Evolutionary conservation across 35 echinoderm and acorn worm genomes (phyloP).

Genomic region (Eucidaris tribuloides): DNA sequence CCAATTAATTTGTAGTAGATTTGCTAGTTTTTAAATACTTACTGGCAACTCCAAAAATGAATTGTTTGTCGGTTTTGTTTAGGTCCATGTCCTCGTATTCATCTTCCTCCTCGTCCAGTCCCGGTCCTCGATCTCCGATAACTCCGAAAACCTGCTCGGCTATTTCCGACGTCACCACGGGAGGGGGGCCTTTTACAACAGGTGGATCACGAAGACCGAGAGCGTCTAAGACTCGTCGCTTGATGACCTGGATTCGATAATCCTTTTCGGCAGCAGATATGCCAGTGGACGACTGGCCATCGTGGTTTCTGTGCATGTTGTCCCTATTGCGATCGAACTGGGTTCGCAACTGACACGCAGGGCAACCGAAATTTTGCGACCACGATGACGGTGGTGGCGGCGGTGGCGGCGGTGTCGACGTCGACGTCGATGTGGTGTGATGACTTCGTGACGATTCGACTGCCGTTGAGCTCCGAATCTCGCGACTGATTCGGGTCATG

Average conservation of each 20-base stretch:
- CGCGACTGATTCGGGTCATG: not conserved
- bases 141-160: not conserved
- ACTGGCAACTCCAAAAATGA: not conserved
- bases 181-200: not conserved
- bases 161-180: not conserved
- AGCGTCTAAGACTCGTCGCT: not conserved
- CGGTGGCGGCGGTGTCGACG: no score
- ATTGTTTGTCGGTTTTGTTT: not conserved
- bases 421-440: no score
- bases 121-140: not conserved
- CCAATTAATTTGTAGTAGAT: no score
- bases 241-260: not conserved
- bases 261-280: conserved; percentile 11
- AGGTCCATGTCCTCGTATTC: not conserved
- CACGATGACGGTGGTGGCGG: not conserved
- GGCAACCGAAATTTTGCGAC: not conserved
- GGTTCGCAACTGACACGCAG: not conserved
- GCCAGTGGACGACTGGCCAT: not conserved
- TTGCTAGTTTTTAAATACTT: no score
- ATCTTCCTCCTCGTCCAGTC: not conserved
- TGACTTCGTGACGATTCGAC: not conserved
- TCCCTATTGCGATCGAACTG: not conserved
- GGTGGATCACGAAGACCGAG: not conserved
- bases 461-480: not conserved
- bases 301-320: no score